Evolutionary conservation across 2,888 invertebrate species (phyloP).

Genomic region (Pseudanteris insignis): DNA sequence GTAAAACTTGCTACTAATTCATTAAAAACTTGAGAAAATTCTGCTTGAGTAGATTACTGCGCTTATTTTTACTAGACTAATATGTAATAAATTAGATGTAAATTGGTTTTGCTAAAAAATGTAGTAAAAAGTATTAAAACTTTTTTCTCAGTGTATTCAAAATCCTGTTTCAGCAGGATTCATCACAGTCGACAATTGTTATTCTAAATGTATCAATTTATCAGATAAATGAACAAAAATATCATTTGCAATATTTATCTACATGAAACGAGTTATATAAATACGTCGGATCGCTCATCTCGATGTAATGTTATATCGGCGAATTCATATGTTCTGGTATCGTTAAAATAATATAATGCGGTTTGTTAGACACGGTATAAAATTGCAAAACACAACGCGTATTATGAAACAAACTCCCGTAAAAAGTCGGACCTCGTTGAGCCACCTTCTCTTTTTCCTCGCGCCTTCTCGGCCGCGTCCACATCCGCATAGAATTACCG

Average conservation of each 20-base stretch:
- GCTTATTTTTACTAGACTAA: no score
- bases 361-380: conserved; percentile 50
- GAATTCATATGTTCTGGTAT: conserved; percentile 17
- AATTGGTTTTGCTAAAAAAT: no score
- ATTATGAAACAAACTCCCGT: conserved; percentile 45
- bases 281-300: conserved; percentile 17
- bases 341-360: conserved; percentile 51
- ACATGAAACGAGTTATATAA: conserved; percentile 17
- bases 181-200: no score
- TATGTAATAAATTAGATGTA: no score
- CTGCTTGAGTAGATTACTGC: no score
- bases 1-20: no score
- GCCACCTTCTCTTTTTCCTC: conserved; percentile 31
- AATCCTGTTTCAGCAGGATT: no score
- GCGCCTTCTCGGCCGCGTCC: conserved; percentile 28
- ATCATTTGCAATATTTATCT: background rate
- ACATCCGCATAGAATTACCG: conserved; percentile 43
- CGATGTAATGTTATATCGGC: conserved; percentile 22
- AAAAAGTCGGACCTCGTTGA: conserved; percentile 41
- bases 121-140: no score
- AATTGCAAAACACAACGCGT: conserved; percentile 49
- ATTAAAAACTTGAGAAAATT: no score
- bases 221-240: no score
- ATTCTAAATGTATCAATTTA: no score
- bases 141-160: no score